Percentiles rank a stretch among this genome's conserved stretches.
phyloP scores from a whole-genome alignment of 2,797 vertebrate species.

The Notolepis coatsorum region DNA sequence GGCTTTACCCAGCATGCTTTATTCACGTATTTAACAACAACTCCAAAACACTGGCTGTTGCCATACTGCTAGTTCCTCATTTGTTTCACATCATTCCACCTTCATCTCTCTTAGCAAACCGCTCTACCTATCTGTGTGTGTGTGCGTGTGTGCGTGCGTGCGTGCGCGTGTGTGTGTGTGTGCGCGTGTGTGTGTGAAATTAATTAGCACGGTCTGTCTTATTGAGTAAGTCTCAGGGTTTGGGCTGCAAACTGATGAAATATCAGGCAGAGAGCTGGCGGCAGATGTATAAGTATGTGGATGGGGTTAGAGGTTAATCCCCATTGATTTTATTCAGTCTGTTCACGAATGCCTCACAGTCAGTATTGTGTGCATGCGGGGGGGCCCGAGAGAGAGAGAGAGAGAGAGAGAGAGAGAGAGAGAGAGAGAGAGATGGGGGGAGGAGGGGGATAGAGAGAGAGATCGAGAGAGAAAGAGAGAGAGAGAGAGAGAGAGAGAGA shows the following conservation, averaged over 20 bases:
- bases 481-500: not conserved
- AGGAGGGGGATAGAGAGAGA: too few species aligned
- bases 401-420: too few species aligned
- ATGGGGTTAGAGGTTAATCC: constrained; percentile 88
- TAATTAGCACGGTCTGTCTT: constrained; percentile 85
- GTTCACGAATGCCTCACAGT: constrained; percentile 24
- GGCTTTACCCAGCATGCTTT: too few species aligned
- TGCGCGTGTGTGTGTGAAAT: constrained; percentile 42
- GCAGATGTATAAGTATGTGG: constrained; percentile 89
- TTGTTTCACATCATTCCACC: too few species aligned
- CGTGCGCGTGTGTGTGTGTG: not conserved
- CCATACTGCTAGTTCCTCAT: too few species aligned
- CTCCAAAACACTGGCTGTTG: too few species aligned
- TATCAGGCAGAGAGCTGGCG: constrained; percentile 85
- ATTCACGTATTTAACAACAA: too few species aligned
- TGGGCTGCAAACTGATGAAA: constrained; percentile 88
- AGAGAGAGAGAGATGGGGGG: too few species aligned
- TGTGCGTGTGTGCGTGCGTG: not conserved
- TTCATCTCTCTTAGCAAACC: not conserved
- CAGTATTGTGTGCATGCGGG: not conserved
- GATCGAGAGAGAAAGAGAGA: too few species aligned
- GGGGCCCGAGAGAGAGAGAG: constrained; percentile 10
- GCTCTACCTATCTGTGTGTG: not conserved
- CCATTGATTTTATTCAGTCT: constrained; percentile 86
- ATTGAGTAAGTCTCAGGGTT: constrained; percentile 86